These are phyloP conservation scores for Platyscapa corneri DNA, from an alignment of 1,140 invertebrate species.

Conservation along the genomic window DNA sequence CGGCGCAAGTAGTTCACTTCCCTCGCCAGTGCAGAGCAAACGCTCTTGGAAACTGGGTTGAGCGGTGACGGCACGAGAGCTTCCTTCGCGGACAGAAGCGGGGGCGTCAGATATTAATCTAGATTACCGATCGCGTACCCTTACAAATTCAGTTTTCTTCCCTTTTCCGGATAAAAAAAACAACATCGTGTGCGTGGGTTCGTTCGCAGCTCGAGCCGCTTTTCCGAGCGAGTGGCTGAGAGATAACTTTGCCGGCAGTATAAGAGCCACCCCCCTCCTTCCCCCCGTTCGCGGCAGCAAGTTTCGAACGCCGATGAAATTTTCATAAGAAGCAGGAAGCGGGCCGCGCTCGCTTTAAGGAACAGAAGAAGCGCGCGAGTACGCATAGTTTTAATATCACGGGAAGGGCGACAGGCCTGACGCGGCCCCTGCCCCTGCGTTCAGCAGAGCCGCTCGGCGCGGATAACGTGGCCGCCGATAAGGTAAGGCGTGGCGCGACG, in stretches of 20 bases:
- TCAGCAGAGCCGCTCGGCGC: not conserved
- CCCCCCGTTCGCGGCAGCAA: no score
- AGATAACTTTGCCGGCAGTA: no score
- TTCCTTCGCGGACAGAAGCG: not conserved
- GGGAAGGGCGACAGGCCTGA: not conserved
- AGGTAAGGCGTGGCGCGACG: no score
- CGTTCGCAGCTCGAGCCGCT: not conserved
- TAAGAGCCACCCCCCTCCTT: no score
- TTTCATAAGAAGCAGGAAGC: constrained; percentile 36
- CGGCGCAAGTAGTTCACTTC: not conserved
- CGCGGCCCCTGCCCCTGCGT: constrained; percentile 4
- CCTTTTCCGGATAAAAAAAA: not conserved
- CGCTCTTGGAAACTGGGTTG: constrained; percentile 36
- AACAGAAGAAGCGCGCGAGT: not conserved
- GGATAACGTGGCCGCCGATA: no score
- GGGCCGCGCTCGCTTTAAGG: not conserved
- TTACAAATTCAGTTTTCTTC: not conserved
- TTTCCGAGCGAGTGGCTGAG: not conserved
- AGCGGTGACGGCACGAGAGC: constrained; percentile 15
- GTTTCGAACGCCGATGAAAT: constrained; percentile 39
- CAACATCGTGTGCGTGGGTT: not conserved
- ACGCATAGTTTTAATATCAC: constrained; percentile 34
- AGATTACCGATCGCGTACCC: not conserved
- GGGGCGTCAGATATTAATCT: constrained; percentile 32
- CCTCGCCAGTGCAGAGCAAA: not conserved